Percentiles rank a stretch among this genome's conserved stretches.
phyloP scores from a whole-genome alignment of 2,113 vertebrate genomes.

The Crotophaga sulcirostris region DNA sequence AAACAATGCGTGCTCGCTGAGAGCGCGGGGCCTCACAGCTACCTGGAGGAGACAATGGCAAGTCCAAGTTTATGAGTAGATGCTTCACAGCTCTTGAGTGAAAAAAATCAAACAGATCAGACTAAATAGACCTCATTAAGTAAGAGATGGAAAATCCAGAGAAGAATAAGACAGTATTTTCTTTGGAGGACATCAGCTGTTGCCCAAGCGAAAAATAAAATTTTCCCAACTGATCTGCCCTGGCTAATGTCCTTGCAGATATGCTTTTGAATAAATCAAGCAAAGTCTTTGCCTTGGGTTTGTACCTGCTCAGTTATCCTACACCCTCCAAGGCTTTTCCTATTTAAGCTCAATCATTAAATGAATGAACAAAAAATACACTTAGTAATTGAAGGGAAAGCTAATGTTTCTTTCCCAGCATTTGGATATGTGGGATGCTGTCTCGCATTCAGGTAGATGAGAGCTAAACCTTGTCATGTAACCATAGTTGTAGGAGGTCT shows the following conservation, averaged over 20 bases:
- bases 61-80: not conserved
- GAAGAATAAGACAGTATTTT: not conserved
- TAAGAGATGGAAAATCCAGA: not conserved
- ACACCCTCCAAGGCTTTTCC: not conserved
- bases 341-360: not conserved
- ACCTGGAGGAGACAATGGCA: not conserved
- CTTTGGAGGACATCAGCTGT: not conserved
- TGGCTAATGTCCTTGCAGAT: slow-evolving; percentile 17
- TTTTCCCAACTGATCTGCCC: not conserved
- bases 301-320: not conserved
- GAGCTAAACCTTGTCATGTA: not conserved
- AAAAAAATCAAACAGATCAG: slow-evolving; percentile 12
- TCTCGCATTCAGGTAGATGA: not conserved
- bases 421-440: not conserved
- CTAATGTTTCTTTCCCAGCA: not conserved
- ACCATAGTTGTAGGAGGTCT: rapidly evolving
- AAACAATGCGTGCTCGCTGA: not conserved
- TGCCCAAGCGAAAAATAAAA: slow-evolving; percentile 33
- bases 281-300: not conserved
- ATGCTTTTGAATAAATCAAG: not conserved
- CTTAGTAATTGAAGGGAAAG: not conserved
- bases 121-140: slow-evolving; percentile 11
- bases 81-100: not conserved
- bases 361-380: not conserved
- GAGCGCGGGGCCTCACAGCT: not conserved